Base-by-base conservation (phyloP, 2,888 invertebrate species). In the Tinea semifulvella region DNA sequence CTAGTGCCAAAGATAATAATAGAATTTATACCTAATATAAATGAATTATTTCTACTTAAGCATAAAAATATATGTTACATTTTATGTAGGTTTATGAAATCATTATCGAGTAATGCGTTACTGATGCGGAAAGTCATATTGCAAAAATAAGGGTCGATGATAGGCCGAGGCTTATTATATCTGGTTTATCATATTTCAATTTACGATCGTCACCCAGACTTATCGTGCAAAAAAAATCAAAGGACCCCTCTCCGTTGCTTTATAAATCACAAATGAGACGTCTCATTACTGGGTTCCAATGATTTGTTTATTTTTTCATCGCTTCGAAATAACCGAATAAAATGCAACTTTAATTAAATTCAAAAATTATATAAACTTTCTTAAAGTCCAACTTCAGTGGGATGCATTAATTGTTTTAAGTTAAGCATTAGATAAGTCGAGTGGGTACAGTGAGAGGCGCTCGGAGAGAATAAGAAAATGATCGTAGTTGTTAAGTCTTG, bases 401-500 rank as follows among this genome's bases (percentile, higher is more conserved):
- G 13, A 18, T 36, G 36, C 36, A 36, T 36, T 36, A 36, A 18
- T 17, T 17, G 7, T 36, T 16, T 36, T 36, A 36, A 36, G 36
- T 18, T 18, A 36, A 56, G 65, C 68, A 60, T 77, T 72, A 79
- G 77, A 80, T 79, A 80, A 79, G 74, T 74, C 70, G 66, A 22
- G 58, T 63, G 63, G 63, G 60, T 61, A 69, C 22, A 69, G 74
- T 75, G 76, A 79, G 74, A 73, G 65, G 72, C 71, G 73, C 70
- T 72, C 56, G 68, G 68, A 68, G 68, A 66, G 76, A 79, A 79
- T 77, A 80, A 75, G 77, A 77, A 77, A 77, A 75, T 65, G 77
- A 70, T 74, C 68, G 76, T 80, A 80, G 80, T 79, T 79, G 80
- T 79, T 79, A 80, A 80, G 79, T 80, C 80, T 77, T 75, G 75